Evolutionary conservation across 2,797 vertebrate genomes (phyloP).

Genomic region (Tokudaia muenninki): DNA sequence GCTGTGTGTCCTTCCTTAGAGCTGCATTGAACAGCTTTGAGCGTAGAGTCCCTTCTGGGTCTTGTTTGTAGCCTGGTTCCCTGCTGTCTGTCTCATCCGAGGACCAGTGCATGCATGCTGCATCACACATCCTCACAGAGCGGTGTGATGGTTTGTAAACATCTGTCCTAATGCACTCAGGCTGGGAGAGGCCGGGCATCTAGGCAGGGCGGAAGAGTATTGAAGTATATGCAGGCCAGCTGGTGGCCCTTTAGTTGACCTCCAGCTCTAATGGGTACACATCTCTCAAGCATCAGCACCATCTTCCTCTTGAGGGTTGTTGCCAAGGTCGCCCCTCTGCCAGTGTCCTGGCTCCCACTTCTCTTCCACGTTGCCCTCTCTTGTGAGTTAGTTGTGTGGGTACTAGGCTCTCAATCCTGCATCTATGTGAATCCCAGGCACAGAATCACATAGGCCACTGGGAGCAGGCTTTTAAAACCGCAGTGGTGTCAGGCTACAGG

Average conservation of each 20-base stretch:
- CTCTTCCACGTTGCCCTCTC: neutral
- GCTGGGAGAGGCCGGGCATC: too few relatives aligned
- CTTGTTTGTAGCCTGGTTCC: neutral
- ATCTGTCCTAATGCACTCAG: neutral
- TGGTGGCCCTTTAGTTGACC: neutral
- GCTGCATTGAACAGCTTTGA: neutral
- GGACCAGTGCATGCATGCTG: neutral
- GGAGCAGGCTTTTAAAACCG: neutral
- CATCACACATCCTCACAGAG: rapidly evolving
- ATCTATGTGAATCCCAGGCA: neutral
- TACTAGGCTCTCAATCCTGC: too few relatives aligned
- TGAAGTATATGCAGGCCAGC: neutral
- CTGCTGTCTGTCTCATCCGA: neutral
- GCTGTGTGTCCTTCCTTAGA: neutral
- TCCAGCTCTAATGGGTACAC: neutral
- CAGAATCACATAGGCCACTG: constrained; percentile 18
- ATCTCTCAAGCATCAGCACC: neutral
- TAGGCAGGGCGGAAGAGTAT: neutral
- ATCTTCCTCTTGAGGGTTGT: neutral
- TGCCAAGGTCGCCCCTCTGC: too few relatives aligned
- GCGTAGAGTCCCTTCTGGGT: neutral
- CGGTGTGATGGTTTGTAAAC: neutral
- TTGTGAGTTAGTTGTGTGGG: neutral
- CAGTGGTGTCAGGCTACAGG: rapidly evolving
- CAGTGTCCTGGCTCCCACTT: neutral